Percentiles rank a stretch among this genome's conserved stretches.
Conservation (phyloP, 2,888 invertebrate genomes). For the Dichetophora obliterata region DNA sequence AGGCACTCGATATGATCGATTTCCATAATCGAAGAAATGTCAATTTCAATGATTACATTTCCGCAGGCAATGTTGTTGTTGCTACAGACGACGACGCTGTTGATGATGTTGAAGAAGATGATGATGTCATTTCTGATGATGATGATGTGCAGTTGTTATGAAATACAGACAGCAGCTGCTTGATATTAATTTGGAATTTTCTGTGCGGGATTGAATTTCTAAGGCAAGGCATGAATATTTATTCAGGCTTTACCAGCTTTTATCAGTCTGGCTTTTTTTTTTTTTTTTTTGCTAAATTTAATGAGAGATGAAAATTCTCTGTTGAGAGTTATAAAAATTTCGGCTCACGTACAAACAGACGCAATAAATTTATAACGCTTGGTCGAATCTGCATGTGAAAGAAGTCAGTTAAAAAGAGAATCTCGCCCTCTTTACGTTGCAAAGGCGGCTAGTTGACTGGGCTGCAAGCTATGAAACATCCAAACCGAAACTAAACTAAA, state of each 20-base stretch:
- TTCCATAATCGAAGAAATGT: conserved; percentile 35
- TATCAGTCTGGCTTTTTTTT: background rate
- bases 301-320: conserved; percentile 6
- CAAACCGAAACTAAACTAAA: background rate
- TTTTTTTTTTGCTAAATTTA: background rate
- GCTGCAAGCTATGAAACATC: background rate
- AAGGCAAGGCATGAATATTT: conserved; percentile 15
- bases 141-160: background rate
- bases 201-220: background rate
- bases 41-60: conserved; percentile 34
- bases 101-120: background rate
- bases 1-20: conserved; percentile 24
- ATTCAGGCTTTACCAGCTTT: background rate
- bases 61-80: background rate
- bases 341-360: conserved; percentile 61
- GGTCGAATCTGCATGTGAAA: background rate
- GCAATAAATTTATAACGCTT: conserved; percentile 57
- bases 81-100: background rate
- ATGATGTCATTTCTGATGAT: background rate
- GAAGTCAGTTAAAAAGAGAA: background rate
- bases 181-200: conserved; percentile 12
- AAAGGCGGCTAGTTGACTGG: no score
- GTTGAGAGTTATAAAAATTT: conserved; percentile 51
- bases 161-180: conserved; percentile 2
- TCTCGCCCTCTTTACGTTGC: no score